Percentiles rank a stretch among this genome's conserved stretches.
These are phyloP conservation scores for Thera obeliscata DNA, from an alignment of 2,888 invertebrate genomes.

Conservation along the genomic window DNA sequence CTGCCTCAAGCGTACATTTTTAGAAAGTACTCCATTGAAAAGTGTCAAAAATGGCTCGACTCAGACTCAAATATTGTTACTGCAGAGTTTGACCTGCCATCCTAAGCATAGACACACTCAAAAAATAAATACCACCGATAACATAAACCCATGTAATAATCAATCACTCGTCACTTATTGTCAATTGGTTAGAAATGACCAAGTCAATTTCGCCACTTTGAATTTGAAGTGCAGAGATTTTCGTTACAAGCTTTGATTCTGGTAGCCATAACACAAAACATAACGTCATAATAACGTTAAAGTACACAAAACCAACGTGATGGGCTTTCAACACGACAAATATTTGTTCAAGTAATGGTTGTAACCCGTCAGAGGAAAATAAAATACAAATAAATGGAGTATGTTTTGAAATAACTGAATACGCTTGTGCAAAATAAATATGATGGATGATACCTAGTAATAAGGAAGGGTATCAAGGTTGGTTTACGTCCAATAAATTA, in stretches of 20 bases:
- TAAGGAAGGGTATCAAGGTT: constrained; percentile 22
- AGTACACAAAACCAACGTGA: constrained; percentile 54
- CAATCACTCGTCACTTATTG: too few species aligned
- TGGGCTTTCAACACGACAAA: constrained; percentile 65
- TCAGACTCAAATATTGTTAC: too few species aligned
- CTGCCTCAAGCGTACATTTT: too few species aligned
- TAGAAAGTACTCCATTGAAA: too few species aligned
- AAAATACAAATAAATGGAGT: constrained; percentile 55
- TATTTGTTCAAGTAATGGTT: constrained; percentile 70
- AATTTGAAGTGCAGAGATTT: not conserved
- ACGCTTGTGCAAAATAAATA: constrained; percentile 42
- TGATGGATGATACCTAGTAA: constrained; percentile 36
- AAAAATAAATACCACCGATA: too few species aligned
- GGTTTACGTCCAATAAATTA: constrained; percentile 19
- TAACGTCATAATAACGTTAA: constrained; percentile 52
- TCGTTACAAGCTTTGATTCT: constrained; percentile 2
- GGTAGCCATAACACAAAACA: constrained; percentile 38
- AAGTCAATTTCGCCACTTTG: too few species aligned
- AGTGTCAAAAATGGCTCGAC: too few species aligned
- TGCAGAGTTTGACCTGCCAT: too few species aligned
- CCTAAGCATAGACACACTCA: too few species aligned
- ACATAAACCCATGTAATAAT: too few species aligned
- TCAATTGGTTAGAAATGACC: too few species aligned
- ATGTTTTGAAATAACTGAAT: constrained; percentile 56
- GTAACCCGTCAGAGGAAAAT: constrained; percentile 54